phyloP scores from a whole-genome alignment of 2,888 invertebrate species.

The Stomorhina lunata region DNA sequence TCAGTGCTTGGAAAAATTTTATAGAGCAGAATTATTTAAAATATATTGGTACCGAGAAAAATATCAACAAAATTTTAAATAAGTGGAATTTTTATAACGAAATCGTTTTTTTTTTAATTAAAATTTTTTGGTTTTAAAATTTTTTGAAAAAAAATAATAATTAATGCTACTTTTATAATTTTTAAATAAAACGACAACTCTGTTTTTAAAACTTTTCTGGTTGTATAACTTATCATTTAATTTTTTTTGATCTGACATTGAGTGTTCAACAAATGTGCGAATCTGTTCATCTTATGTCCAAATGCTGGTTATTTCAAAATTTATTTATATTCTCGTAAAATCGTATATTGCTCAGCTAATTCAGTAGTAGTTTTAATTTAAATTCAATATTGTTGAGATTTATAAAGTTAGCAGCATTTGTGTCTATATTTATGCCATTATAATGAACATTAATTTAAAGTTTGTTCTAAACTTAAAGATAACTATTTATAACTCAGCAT shows the following conservation, averaged over 20 bases:
- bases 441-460: neutral
- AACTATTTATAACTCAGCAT: neutral
- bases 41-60: too few relatives aligned
- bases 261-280: conserved; percentile 34
- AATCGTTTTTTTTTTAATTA: too few relatives aligned
- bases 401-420: neutral
- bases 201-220: neutral
- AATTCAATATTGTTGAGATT: conserved; percentile 15
- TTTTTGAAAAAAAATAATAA: too few relatives aligned
- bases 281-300: neutral
- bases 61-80: too few relatives aligned
- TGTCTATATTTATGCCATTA: neutral
- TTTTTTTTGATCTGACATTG: conserved; percentile 45
- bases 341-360: too few relatives aligned
- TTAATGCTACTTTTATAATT: too few relatives aligned
- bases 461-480: neutral
- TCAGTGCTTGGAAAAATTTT: too few relatives aligned
- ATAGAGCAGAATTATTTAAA: too few relatives aligned
- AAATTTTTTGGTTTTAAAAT: too few relatives aligned
- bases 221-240: neutral
- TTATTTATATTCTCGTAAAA: neutral
- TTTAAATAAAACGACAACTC: too few relatives aligned
- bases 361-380: conserved; percentile 21
- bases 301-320: neutral
- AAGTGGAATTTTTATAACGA: too few relatives aligned